Base-by-base conservation (phyloP, 2,888 invertebrate genomes). In the Physocephala rufipes region DNA sequence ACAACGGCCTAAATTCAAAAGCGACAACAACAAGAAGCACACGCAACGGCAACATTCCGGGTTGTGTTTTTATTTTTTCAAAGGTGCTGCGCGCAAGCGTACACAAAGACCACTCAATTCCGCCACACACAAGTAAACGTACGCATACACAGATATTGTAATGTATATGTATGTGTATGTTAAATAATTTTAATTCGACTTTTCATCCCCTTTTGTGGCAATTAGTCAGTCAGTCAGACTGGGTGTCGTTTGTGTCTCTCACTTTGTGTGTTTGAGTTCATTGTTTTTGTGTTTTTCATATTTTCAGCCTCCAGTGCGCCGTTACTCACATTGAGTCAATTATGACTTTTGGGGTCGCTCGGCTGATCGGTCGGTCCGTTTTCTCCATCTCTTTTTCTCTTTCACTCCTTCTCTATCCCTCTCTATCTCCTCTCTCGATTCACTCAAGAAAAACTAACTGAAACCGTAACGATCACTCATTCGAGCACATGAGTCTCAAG, bases 391-490 rank as follows among this genome's bases (percentile, higher is more conserved):
- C n/a, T n/a, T n/a, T n/a, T n/a, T n/a, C n/a, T n/a, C n/a, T n/a
- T n/a, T n/a, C n/a, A n/a, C n/a, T n/a, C n/a, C n/a, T n/a, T n/a
- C n/a, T n/a, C n/a, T n/a, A n/a, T n/a, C n/a, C n/a, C n/a, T 70
- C 63, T 43, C 36, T 62, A 45, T 62, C 67, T n/a, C 24, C 16
- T 73, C 58, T 73, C 71, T 55, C 59, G 24, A 68, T 68, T 45
- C 63, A 62, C 58, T 73, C 79, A 81, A 84, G 84, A 83, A 84
- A 84, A 84, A 84, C 84, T 84, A 84, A 84, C 84, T 85, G n/a
- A n/a, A n/a, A n/a, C n/a, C n/a, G n/a, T n/a, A 84, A 82, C 85
- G 85, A 84, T 84, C 82, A 49, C 45, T 24, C 28, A 47, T n/a
- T 59, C 67, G 49, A 43, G 43, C 13, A 28, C 24, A 36, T 36